Evolutionary conservation across 2,797 vertebrate genomes (phyloP), one percentile per base, ranked within the genome.

Genomic region (Scolopax bukidnonensis): DNA sequence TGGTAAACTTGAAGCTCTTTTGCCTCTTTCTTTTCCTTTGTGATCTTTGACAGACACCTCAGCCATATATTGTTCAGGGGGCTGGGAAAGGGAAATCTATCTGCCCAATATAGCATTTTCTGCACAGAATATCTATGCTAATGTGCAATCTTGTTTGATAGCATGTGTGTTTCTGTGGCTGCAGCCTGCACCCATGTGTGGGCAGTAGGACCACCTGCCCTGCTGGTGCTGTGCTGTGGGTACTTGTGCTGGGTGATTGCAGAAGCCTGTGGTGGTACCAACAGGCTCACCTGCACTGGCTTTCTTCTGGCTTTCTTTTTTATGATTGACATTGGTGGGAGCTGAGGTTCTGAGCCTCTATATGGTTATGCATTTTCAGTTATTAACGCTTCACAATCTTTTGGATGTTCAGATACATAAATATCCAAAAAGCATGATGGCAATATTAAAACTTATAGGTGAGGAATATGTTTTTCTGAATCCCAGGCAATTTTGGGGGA

Each of bases 241-340:
- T 47, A 5, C 6, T 61, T 2, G 0, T 4, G 6, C 48, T 48
- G 50, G 27, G 5, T 69, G 56, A 21, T 4, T 14, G n/a, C 33
- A 16, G 43, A 13, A 38, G 30, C 30, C n/a, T 43, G 36, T 0
- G 3, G 10, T 48, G 56, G 40, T 68, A 18, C 32, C 0, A 1
- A 13, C 30, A 47, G 13, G 21, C 53, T 74, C 0, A 0, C 16
- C 21, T 60, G 11, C 18, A 9, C 23, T 36, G 45, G 21, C 14
- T 60, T 74, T 64, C 45, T 30, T 68, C 36, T 38, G 11, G 18
- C 30, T 25, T 36, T 60, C 15, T 63, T 19, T 48, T 41, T 61
- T 59, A 45, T 53, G 16, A 30, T 30, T 53, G 51, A 28, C 33
- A 4, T 11, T 13, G 8, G 12, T 18, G n/a, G 23, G 21, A 64